phyloP scores from a whole-genome alignment of 2,113 vertebrate genomes.

The Barnardius zonarius region DNA sequence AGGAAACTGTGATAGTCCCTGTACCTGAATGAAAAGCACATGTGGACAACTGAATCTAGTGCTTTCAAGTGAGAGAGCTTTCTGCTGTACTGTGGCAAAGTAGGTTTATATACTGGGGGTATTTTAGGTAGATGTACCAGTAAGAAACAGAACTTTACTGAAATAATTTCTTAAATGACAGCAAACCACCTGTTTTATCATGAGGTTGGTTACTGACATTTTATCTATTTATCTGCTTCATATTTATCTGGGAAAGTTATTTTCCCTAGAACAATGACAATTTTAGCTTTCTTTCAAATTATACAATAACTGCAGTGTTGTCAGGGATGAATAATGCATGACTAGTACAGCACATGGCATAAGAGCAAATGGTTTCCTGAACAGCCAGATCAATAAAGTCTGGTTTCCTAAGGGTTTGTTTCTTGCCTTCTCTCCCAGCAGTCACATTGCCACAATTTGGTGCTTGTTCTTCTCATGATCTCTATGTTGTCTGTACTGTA shows the following conservation, averaged over 20 bases:
- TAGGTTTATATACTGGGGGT: not conserved
- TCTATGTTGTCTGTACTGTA: accelerated
- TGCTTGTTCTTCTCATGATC: not conserved
- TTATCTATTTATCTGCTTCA: not conserved
- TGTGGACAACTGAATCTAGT: not conserved
- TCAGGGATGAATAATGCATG: not conserved
- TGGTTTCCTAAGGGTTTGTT: not conserved
- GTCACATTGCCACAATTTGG: not conserved
- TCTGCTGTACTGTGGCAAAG: not conserved
- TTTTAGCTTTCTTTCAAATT: not conserved
- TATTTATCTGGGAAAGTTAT: not conserved
- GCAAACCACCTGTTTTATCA: not conserved
- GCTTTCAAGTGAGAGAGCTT: not conserved
- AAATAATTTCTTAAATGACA: not conserved
- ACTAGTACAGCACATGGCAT: not conserved
- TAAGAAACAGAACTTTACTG: not conserved
- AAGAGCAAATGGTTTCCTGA: conserved; percentile 1
- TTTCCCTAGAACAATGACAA: not conserved
- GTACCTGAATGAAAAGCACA: not conserved
- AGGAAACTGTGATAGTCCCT: not conserved
- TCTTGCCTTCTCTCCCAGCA: not conserved
- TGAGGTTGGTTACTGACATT: not conserved
- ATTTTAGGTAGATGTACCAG: not conserved
- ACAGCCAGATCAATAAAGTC: not conserved
- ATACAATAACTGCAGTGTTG: not conserved